Percentiles rank a stretch among this genome's conserved stretches.
These are phyloP conservation scores for Muntiacus muntjak DNA, from an alignment of 2,113 vertebrate species.

Conservation along the genomic window DNA sequence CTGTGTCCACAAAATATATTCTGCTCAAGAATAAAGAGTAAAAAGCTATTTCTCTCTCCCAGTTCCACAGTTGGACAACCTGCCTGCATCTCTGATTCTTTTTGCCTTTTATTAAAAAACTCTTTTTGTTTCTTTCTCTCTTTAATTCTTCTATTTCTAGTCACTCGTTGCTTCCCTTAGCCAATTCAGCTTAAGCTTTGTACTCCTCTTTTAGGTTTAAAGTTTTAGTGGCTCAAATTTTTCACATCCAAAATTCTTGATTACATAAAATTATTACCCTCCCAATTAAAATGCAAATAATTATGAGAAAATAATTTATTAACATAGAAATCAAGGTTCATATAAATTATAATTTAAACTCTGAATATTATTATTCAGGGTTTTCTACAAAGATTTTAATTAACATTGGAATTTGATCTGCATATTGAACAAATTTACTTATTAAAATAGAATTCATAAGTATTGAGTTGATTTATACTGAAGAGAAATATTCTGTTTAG, in stretches of 20 bases:
- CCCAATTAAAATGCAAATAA: slow-evolving; percentile 52
- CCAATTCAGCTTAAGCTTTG: background rate
- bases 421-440: slow-evolving; percentile 61
- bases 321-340: slow-evolving; percentile 49
- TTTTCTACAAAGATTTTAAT: slow-evolving; percentile 54
- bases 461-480: slow-evolving; percentile 40
- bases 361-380: slow-evolving; percentile 50
- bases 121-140: background rate
- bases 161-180: background rate
- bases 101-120: background rate
- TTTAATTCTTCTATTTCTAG: background rate
- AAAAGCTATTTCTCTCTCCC: background rate
- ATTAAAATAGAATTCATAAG: slow-evolving; percentile 58
- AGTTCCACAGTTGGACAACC: background rate
- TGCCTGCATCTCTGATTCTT: background rate
- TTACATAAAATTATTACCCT: background rate
- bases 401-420: slow-evolving; percentile 50
- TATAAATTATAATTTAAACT: slow-evolving; percentile 60
- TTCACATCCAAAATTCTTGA: background rate
- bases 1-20: background rate
- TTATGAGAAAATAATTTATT: slow-evolving; percentile 42
- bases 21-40: background rate
- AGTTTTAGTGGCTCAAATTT: background rate
- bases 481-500: slow-evolving; percentile 37
- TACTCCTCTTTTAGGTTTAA: background rate